These are phyloP conservation scores for Picathartes gymnocephalus DNA, from an alignment of 2,113 vertebrate genomes.

Conservation along the genomic window DNA sequence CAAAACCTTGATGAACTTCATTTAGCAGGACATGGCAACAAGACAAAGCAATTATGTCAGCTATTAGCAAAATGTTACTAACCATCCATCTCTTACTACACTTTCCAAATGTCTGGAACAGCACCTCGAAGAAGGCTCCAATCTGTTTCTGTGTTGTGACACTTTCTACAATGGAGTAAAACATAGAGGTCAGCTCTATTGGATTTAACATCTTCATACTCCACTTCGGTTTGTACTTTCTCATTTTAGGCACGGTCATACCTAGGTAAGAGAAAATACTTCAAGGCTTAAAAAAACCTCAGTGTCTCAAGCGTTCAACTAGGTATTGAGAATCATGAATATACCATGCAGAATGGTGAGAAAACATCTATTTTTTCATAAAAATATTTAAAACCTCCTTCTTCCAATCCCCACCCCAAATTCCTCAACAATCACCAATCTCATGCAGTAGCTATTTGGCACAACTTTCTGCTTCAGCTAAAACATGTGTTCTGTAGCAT, in stretches of 20 bases:
- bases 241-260: background rate
- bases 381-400: background rate
- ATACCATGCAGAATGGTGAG: background rate
- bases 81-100: background rate
- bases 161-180: background rate
- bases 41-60: background rate
- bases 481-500: background rate
- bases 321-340: background rate
- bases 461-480: background rate
- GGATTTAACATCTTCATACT: background rate
- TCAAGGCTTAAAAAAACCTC: background rate
- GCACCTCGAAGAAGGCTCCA: background rate
- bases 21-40: background rate
- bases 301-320: background rate
- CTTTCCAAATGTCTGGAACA: background rate
- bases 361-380: background rate
- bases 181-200: rapidly evolving
- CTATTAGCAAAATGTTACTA: background rate
- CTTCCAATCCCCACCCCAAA: background rate
- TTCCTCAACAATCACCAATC: background rate
- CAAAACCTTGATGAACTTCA: background rate
- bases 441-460: background rate
- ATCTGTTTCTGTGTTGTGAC: background rate
- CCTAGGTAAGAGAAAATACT: background rate
- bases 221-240: background rate